Base-by-base conservation (phyloP, 2,113 vertebrate genomes). In the Coryphaenoides rupestris region DNA sequence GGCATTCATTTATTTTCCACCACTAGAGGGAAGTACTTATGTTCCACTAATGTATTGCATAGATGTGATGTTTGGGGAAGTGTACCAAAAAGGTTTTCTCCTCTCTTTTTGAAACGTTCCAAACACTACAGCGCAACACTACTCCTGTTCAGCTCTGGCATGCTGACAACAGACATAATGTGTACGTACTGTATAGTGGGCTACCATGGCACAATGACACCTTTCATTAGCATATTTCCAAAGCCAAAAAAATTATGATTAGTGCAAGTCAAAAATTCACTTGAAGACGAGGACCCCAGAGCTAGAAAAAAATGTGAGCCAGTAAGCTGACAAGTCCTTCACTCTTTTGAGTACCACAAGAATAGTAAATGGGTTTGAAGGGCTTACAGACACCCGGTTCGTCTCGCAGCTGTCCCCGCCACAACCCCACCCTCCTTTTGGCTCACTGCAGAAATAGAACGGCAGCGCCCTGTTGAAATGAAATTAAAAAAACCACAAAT, bases 401-500 rank as follows among this genome's bases (percentile, higher is more conserved):
- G n/a, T 65, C 74, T 26, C 40, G 33, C 19, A 62, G 74, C 70
- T 21, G 65, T 74, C 69, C 62, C 19, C 53, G 47, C 62, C 22
- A 63, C 47, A 63, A 80, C 53, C 19, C 26, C 55, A 55, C 69
- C 58, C 64, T 62, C 73, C 69, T 64, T 82, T 82, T 76, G 74
- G 80, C 79, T 60, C 63, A 21, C 13, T 64, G 33, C 66, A 66
- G 53, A 70, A 79, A 75, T 62, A 12, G 21, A 72, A 72, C 2
- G 75, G 60, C 75, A 47, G 52, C 66, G 68, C 49, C 58, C 21
- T 19, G 45, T 66, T 63, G 76, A 79, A 56, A 58, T 60, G 33
- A 40, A 62, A 69, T 58, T 75, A 83, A 78, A 70, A 73, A 75
- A 79, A 73, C 9, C 28, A 33, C 33, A 65, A 83, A 84, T 84